These are phyloP conservation scores for Rhorus exstirpatorius DNA, from an alignment of 2,888 invertebrate genomes.

Conservation along the genomic window DNA sequence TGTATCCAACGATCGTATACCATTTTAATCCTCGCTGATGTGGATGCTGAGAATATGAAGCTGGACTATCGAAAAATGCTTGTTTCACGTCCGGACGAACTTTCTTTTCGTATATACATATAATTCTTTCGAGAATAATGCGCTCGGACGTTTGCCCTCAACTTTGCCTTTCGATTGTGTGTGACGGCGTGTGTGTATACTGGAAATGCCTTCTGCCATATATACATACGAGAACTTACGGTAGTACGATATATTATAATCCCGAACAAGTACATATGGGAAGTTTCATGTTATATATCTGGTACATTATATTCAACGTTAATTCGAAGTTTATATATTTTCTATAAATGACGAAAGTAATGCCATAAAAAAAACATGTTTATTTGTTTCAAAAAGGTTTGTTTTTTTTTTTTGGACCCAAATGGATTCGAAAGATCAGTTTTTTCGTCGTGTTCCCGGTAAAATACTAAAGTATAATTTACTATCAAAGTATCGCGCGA, in stretches of 20 bases:
- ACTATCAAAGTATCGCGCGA: too few relatives aligned
- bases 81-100: conserved; percentile 1
- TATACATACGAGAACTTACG: conserved; percentile 49
- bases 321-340: neutral
- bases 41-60: neutral
- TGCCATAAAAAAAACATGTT: too few relatives aligned
- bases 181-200: conserved; percentile 46
- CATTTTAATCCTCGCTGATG: neutral
- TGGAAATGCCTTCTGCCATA: conserved; percentile 48
- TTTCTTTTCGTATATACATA: neutral
- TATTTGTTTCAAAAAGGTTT: too few relatives aligned
- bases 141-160: conserved; percentile 53
- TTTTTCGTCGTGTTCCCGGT: too few relatives aligned
- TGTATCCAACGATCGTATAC: neutral
- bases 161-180: conserved; percentile 41
- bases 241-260: conserved; percentile 32
- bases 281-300: neutral
- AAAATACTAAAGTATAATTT: too few relatives aligned
- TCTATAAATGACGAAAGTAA: neutral
- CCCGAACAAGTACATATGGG: neutral
- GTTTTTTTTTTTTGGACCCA: too few relatives aligned
- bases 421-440: too few relatives aligned
- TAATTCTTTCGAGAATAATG: conserved; percentile 57
- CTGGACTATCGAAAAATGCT: conserved; percentile 20
- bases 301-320: neutral